phyloP scores from a whole-genome alignment of 1,140 invertebrate genomes.

The Choristoneura fumiferana region DNA sequence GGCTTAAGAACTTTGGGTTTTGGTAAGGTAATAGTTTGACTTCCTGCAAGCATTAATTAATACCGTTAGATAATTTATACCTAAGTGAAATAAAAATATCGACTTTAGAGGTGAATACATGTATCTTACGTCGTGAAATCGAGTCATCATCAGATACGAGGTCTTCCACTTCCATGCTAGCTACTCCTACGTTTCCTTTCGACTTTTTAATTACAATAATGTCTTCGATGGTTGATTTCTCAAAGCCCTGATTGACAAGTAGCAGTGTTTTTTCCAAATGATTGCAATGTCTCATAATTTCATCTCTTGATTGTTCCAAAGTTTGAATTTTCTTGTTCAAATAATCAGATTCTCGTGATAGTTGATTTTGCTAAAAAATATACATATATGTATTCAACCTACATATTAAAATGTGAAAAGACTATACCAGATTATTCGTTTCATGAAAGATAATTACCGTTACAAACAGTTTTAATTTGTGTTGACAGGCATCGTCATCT shows the following conservation, averaged over 20 bases:
- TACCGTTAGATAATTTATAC: background rate
- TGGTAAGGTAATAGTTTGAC: conserved; percentile 49
- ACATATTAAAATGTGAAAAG: too few relatives aligned
- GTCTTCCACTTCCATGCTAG: conserved; percentile 40
- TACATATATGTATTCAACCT: conserved; percentile 7
- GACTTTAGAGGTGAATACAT: conserved; percentile 1
- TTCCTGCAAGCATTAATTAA: conserved; percentile 34
- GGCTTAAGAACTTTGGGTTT: conserved; percentile 40
- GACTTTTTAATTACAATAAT: conserved; percentile 12
- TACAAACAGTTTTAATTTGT: conserved; percentile 58
- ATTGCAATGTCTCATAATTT: conserved; percentile 50
- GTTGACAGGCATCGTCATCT: conserved; percentile 49
- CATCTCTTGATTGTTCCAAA: conserved; percentile 45
- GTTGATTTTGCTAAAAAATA: conserved; percentile 44
- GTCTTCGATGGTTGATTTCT: conserved; percentile 25
- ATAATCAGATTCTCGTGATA: conserved; percentile 52
- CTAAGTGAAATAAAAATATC: background rate
- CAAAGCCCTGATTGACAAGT: conserved; percentile 54
- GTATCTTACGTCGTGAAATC: conserved; percentile 38
- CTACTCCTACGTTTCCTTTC: conserved; percentile 6
- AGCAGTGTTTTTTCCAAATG: conserved; percentile 52
- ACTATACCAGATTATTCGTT: too few relatives aligned
- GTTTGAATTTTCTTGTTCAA: conserved; percentile 48
- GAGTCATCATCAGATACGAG: conserved; percentile 49
- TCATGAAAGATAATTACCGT: conserved; percentile 49